Conservation (phyloP, 2,797 vertebrate genomes). For the Botia almorhae region DNA sequence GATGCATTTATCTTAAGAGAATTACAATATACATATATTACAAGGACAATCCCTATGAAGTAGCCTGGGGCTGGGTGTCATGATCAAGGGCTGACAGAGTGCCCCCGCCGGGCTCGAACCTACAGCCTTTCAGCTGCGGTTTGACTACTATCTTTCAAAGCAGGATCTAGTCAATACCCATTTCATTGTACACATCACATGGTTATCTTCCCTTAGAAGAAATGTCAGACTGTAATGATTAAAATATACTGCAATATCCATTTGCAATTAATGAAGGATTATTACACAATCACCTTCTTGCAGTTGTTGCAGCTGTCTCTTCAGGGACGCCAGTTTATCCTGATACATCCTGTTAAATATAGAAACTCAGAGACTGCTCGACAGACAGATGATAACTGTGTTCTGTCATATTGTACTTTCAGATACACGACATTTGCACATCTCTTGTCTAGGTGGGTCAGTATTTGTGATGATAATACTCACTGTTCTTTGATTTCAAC, state of each 20-base stretch:
- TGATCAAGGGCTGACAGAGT: background rate
- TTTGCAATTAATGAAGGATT: background rate
- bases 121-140: too few species aligned
- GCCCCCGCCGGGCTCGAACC: too few species aligned
- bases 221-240: too few species aligned
- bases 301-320: conserved; percentile 93
- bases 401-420: background rate
- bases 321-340: conserved; percentile 95
- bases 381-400: background rate
- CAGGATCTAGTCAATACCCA: too few species aligned
- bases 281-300: conserved; percentile 87
- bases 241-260: too few species aligned
- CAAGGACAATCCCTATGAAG: background rate
- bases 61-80: background rate
- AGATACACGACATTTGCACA: too few species aligned
- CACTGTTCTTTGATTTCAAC: conserved; percentile 99
- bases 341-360: conserved; percentile 90
- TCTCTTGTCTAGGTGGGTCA: background rate
- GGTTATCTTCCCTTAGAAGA: too few species aligned
- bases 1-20: background rate
- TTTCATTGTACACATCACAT: too few species aligned
- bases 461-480: conserved; percentile 68
- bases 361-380: conserved; percentile 5
- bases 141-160: too few species aligned
- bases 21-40: background rate